Percentiles rank a stretch among this genome's conserved stretches.
Conservation (phyloP, 2,888 invertebrate genomes). For the Tortrix viridana region DNA sequence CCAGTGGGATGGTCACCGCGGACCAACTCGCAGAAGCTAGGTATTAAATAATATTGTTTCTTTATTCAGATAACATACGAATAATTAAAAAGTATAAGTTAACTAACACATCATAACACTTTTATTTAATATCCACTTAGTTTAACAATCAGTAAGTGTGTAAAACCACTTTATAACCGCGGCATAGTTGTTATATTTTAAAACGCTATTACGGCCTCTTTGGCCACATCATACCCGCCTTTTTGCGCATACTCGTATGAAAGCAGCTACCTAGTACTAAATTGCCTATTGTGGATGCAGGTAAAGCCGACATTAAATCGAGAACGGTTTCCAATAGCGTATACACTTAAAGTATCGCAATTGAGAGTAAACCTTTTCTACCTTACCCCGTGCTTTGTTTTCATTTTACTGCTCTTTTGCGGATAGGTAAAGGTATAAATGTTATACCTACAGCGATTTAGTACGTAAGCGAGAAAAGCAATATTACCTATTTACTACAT, state of each 20-base stretch:
- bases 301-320: conserved; percentile 70
- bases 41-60: too few relatives aligned
- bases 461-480: background rate
- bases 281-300: conserved; percentile 75
- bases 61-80: too few relatives aligned
- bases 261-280: conserved; percentile 55
- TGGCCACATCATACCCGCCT: conserved; percentile 50
- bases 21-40: too few relatives aligned
- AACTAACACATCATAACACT: too few relatives aligned
- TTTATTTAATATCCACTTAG: too few relatives aligned
- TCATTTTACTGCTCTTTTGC: conserved; percentile 2
- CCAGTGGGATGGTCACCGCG: too few relatives aligned
- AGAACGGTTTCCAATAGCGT: conserved; percentile 72
- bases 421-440: background rate
- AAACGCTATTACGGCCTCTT: conserved; percentile 9
- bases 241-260: conserved; percentile 49
- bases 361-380: conserved; percentile 16
- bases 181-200: background rate
- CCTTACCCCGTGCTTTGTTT: conserved; percentile 11
- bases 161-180: too few relatives aligned
- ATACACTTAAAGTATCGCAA: conserved; percentile 57
- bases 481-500: too few relatives aligned
- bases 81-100: too few relatives aligned
- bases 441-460: conserved; percentile 1
- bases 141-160: too few relatives aligned